A percentile compares a stretch with the other conserved stretches of the same genome.
These are phyloP conservation scores for Toxostoma redivivum DNA, from an alignment of 2,113 vertebrate species.

Conservation along the genomic window DNA sequence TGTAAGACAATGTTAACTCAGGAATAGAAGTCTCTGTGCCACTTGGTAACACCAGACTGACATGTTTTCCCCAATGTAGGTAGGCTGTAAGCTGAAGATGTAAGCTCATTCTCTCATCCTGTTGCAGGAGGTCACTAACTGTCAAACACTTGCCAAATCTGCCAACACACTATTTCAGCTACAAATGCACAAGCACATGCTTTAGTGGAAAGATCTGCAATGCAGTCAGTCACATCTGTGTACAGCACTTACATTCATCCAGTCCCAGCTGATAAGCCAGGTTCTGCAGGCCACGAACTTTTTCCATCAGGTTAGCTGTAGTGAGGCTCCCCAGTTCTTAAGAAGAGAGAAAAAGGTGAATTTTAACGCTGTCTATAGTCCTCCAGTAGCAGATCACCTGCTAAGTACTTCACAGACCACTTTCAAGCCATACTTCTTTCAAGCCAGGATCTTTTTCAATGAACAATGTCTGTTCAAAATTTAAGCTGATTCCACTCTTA, in stretches of 20 bases:
- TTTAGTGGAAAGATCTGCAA: background rate
- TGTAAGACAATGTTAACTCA: background rate
- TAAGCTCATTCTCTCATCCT: background rate
- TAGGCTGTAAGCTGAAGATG: background rate
- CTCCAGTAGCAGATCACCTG: background rate
- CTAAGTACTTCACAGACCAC: background rate
- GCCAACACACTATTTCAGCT: background rate
- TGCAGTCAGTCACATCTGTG: background rate
- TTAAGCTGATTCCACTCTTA: background rate
- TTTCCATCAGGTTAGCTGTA: constrained; percentile 98
- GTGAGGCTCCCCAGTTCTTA: constrained; percentile 95
- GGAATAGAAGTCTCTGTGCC: background rate
- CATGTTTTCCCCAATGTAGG: background rate
- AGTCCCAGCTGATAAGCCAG: constrained; percentile 95
- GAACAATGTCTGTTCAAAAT: background rate
- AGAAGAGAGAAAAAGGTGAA: background rate
- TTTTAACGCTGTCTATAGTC: background rate
- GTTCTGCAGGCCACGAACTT: constrained; percentile 96
- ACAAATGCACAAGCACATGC: fast-evolving
- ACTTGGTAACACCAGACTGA: background rate
- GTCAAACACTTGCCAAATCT: background rate
- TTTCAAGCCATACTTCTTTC: background rate
- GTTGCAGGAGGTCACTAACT: background rate
- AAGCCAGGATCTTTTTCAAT: background rate
- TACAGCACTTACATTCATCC: constrained; percentile 92